A percentile compares a stretch with the other conserved stretches of the same genome.
These are phyloP conservation scores for Pomatorhinus ruficollis DNA, from an alignment of 2,113 vertebrate genomes.

Conservation along the genomic window DNA sequence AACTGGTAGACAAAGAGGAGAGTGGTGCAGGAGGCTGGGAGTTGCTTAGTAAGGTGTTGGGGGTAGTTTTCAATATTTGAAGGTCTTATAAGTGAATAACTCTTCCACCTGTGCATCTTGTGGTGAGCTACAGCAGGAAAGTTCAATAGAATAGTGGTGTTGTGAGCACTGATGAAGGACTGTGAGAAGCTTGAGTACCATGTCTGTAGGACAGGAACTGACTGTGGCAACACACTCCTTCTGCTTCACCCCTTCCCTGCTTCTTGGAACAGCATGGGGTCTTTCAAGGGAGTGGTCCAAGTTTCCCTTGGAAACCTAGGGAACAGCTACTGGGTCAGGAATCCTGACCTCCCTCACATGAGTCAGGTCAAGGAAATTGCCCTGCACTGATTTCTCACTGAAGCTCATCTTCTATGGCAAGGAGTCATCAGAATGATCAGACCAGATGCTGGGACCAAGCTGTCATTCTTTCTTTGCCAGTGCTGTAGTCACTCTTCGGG, in stretches of 20 bases:
- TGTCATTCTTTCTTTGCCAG: neutral
- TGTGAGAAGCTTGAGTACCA: neutral
- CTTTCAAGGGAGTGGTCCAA: neutral
- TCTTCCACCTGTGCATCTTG: neutral
- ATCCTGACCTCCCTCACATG: neutral
- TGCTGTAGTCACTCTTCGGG: neutral
- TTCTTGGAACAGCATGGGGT: neutral
- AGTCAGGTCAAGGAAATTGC: neutral
- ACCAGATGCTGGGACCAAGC: neutral
- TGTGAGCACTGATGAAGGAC: neutral
- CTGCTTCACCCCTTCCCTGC: neutral
- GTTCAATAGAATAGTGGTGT: neutral
- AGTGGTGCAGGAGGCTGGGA: neutral
- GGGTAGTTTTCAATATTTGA: neutral
- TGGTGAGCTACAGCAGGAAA: fast-evolving
- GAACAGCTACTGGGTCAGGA: neutral
- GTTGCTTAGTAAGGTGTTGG: neutral
- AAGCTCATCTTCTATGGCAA: neutral
- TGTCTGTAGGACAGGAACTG: neutral
- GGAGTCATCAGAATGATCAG: neutral
- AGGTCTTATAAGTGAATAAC: neutral
- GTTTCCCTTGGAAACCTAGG: neutral
- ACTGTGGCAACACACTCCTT: neutral
- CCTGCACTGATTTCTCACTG: neutral
- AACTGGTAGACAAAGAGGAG: neutral